Conservation (phyloP, 2,888 invertebrate species). For the Torymus auratus region DNA sequence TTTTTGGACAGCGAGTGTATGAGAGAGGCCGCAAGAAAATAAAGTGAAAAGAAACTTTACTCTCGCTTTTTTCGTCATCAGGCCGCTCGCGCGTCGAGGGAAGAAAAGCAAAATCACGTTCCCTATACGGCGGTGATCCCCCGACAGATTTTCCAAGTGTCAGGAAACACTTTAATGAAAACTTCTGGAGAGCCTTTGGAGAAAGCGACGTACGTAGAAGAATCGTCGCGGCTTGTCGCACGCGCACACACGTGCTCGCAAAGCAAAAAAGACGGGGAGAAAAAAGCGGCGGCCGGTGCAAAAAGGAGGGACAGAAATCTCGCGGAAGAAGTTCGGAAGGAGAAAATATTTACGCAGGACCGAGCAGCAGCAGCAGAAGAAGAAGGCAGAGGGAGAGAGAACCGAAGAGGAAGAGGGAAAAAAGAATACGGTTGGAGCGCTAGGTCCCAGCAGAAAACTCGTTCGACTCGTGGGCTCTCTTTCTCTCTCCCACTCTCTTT, state of each 20-base stretch:
- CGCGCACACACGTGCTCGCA: neutral
- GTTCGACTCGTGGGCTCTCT: constrained; percentile 44
- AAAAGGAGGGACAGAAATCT: constrained; percentile 15
- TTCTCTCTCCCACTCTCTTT: constrained; percentile 28
- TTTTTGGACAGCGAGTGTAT: neutral
- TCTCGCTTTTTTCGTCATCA: constrained; percentile 41
- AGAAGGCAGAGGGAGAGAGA: neutral
- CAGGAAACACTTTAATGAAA: constrained; percentile 55
- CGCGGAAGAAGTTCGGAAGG: constrained; percentile 43
- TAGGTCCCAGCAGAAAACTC: constrained; percentile 52
- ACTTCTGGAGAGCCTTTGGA: constrained; percentile 42
- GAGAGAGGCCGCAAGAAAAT: neutral
- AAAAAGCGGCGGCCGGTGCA: neutral
- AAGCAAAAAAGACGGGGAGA: neutral
- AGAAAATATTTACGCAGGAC: constrained; percentile 55
- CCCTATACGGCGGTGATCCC: neutral
- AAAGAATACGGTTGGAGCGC: constrained; percentile 11
- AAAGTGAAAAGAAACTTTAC: constrained; percentile 21
- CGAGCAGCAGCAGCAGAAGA: neutral
- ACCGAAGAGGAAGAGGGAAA: neutral
- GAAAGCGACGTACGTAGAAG: neutral
- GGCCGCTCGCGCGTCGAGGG: neutral
- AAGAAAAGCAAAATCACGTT: constrained; percentile 48
- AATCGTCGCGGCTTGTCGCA: neutral
- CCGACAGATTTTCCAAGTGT: constrained; percentile 52